These are phyloP conservation scores for Stichodactyla mertensii DNA, from an alignment of 64 coral and sea anemone species.

Conservation along the genomic window DNA sequence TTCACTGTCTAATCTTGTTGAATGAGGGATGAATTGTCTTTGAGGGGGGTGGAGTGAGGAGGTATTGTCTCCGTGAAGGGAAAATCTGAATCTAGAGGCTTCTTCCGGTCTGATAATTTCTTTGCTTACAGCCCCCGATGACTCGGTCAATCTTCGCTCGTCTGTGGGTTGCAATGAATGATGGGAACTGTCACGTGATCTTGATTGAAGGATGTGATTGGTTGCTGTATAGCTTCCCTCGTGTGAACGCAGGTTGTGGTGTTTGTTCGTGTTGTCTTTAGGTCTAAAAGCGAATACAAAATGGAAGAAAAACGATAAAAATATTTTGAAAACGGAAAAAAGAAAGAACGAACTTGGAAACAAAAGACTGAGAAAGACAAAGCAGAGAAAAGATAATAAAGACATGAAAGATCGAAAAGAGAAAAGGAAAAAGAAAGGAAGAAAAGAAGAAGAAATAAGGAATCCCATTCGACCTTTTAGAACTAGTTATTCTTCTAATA, in stretches of 20 bases:
- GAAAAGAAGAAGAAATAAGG: neutral
- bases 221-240: neutral
- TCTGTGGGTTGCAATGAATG: neutral
- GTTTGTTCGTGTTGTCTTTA: neutral
- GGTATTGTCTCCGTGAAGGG: neutral
- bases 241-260: neutral
- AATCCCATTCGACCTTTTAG: neutral
- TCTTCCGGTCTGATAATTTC: neutral
- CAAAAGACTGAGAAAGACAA: neutral
- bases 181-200: neutral
- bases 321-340: neutral
- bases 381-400: too few relatives aligned
- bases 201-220: neutral
- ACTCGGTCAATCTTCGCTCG: neutral
- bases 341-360: neutral
- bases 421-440: neutral
- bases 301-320: too few relatives aligned
- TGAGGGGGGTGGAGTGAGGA: neutral
- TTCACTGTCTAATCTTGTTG: neutral
- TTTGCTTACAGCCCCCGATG: neutral
- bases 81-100: neutral
- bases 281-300: neutral
- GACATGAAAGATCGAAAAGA: neutral
- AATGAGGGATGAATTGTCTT: neutral
- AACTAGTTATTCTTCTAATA: conserved; percentile 17